A percentile compares a stretch with the other conserved stretches of the same genome.
Evolutionary conservation across 1,140 invertebrate species (phyloP).

Genomic region (Hylyphantes graminicola): DNA sequence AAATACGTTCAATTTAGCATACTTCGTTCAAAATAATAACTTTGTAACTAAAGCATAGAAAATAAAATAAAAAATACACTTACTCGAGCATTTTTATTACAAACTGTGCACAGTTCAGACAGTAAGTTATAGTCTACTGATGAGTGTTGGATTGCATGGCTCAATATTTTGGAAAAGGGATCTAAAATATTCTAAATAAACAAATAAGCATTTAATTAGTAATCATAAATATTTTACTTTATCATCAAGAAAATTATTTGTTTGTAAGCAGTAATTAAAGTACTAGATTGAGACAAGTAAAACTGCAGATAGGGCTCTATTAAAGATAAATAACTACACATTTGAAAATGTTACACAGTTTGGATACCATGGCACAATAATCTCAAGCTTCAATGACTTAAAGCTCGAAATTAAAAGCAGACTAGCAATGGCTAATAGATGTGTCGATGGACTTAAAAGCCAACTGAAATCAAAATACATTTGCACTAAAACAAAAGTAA

Average conservation of each 20-base stretch:
- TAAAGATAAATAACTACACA: too few relatives aligned
- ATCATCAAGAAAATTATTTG: background rate
- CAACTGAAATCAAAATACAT: too few relatives aligned
- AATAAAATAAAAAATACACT: constrained; percentile 57
- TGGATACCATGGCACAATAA: too few relatives aligned
- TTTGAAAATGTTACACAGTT: too few relatives aligned
- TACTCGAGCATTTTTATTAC: constrained; percentile 82
- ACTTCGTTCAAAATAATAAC: background rate
- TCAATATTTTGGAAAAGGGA: constrained; percentile 94
- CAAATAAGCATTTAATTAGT: background rate
- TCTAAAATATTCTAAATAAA: constrained; percentile 78
- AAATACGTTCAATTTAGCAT: background rate
- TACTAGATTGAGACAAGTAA: too few relatives aligned
- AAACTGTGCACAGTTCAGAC: constrained; percentile 89
- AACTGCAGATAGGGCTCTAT: too few relatives aligned
- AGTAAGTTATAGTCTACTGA: constrained; percentile 85
- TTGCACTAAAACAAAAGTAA: too few relatives aligned
- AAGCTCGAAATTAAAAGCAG: too few relatives aligned
- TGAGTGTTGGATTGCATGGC: constrained; percentile 89
- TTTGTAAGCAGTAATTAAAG: too few relatives aligned
- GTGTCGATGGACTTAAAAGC: too few relatives aligned
- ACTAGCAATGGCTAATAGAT: too few relatives aligned
- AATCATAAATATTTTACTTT: background rate
- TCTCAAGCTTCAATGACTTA: too few relatives aligned
- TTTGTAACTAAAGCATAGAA: background rate